Evolutionary conservation across 2,113 vertebrate species (phyloP), one percentile per base, ranked within the genome.

Genomic region (Phalacrocorax brasilianus): DNA sequence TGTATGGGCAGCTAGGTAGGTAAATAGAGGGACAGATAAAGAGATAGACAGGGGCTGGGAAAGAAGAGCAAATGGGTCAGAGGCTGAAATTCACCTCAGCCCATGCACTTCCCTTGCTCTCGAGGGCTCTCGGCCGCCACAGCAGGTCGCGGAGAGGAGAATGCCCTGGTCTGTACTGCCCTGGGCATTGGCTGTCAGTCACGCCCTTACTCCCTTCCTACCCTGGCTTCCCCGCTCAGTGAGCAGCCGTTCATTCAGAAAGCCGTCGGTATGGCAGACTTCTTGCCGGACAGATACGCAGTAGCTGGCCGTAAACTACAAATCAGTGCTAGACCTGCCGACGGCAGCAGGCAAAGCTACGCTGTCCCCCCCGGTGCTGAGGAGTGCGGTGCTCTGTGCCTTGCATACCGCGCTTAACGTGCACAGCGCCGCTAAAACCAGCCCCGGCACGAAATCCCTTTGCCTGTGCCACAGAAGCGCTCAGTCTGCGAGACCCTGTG

Each of bases 331-430:
- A 14, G 38, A 70, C 18, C 33, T 14, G 59, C 38, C 2, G 26
- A 2, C 24, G 24, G 68, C 45, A 11, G 32, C 68, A 11, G 67
- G 56, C 56, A 28, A 35, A 12, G 56, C 55, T 8, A 4, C 6
- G 14, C 47, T 1, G 30, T 27, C 45, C 27, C 14, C 35, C 80
- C 35, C 1, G 38, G 58, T 5, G 71, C 47, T 2, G 50, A 27
- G 59, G 8, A 16, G 23, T 1, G 11, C 4, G 5, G 38, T 5
- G 38, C 16, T 16, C 27, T 7, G n/a, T 2, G 55, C 28, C 0
- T 32, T 4, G 30, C 56, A 5, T 3, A 11, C 56, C n/a, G 3
- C 11, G 5, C 40, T 62, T 4, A 22, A 10, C 2, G 2, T 3
- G 14, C 62, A 2, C 17, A 1, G 23, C 7, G 71, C 72, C 19